These are phyloP conservation scores for Vulpes lagopus DNA, from an alignment of 2,113 vertebrate species.

Conservation along the genomic window DNA sequence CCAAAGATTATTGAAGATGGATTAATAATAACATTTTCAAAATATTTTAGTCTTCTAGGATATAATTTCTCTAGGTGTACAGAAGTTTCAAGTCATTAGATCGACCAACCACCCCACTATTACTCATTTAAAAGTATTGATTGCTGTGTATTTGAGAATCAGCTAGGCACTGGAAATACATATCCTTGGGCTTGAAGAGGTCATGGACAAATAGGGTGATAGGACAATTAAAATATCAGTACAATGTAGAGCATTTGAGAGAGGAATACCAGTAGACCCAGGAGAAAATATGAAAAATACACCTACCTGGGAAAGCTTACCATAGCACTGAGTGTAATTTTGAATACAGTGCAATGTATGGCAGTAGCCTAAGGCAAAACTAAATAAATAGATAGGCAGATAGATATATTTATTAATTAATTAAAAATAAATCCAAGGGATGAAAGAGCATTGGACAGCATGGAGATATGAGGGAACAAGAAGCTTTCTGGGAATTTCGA, in stretches of 20 bases:
- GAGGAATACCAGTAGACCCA: background rate
- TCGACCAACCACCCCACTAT: background rate
- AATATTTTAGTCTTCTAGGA: background rate
- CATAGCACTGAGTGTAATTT: background rate
- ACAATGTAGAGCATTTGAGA: background rate
- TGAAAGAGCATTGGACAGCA: background rate
- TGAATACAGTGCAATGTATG: background rate
- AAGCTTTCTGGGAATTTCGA: background rate
- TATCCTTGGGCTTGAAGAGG: background rate
- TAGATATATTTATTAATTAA: background rate
- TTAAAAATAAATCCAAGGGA: background rate
- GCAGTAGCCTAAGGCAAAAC: background rate
- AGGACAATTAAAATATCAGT: background rate
- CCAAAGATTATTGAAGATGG: background rate
- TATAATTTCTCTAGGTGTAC: background rate
- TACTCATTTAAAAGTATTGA: background rate
- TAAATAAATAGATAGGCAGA: background rate
- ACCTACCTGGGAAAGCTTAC: background rate
- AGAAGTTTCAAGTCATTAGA: background rate
- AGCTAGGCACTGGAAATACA: background rate
- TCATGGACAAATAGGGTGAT: background rate
- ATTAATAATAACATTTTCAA: conserved; percentile 17
- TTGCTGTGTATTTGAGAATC: background rate
- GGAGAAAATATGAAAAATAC: background rate
- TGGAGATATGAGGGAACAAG: background rate